Conservation (phyloP, 2,888 invertebrate species). For the Tuta absoluta region DNA sequence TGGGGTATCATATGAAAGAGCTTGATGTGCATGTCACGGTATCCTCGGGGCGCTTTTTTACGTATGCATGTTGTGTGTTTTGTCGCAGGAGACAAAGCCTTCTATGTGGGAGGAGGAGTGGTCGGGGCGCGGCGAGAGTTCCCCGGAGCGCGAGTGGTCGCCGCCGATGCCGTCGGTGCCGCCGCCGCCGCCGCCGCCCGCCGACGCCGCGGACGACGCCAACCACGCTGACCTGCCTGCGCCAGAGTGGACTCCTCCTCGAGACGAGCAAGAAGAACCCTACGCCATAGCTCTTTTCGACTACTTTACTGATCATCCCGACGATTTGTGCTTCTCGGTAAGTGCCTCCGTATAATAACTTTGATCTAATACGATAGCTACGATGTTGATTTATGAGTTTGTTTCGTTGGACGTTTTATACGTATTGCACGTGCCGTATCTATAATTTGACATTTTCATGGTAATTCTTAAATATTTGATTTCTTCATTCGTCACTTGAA, state of each 20-base stretch:
- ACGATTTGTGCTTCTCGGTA: conserved; percentile 90
- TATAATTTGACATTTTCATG: no score
- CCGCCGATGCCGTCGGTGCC: conserved; percentile 91
- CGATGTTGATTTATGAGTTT: no score
- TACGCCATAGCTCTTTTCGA: conserved; percentile 90
- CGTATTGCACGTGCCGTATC: no score
- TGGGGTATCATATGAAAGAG: no score
- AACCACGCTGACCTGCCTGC: conserved; percentile 55
- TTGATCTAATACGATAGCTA: background rate
- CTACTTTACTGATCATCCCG: conserved; percentile 86
- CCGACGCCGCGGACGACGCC: conserved; percentile 66
- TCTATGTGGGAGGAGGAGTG: conserved; percentile 61
- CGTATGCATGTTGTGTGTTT: background rate
- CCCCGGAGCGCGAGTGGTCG: conserved; percentile 76
- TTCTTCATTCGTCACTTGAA: no score
- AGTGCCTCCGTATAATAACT: conserved; percentile 49
- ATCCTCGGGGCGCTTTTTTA: no score
- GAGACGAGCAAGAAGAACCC: conserved; percentile 69
- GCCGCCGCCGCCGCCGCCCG: conserved; percentile 85
- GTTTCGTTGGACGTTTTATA: no score
- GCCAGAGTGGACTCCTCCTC: conserved; percentile 36
- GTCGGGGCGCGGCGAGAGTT: conserved; percentile 56
- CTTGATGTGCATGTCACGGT: no score
- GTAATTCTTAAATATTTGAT: no score
- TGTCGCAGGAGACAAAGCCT: conserved; percentile 60